Evolutionary conservation across 1,140 invertebrate genomes (phyloP).

Genomic region (Heliconius hewitsoni): DNA sequence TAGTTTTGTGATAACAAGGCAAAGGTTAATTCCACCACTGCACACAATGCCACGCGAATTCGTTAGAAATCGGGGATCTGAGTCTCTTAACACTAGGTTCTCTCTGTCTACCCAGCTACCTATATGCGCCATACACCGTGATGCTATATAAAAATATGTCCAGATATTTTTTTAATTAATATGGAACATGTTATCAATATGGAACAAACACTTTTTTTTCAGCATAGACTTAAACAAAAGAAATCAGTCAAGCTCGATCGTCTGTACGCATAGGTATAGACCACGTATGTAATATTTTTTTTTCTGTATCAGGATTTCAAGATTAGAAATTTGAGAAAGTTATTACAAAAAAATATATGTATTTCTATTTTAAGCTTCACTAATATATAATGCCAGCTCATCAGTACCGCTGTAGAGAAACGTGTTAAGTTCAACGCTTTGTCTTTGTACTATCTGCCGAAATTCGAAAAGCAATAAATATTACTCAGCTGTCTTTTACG

Average conservation of each 20-base stretch:
- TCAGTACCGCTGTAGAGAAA: background rate
- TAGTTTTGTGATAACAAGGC: background rate
- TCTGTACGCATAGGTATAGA: too few species aligned
- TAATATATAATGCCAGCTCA: background rate
- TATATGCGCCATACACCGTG: background rate
- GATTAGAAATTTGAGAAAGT: too few species aligned
- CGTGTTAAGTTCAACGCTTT: background rate
- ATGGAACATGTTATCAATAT: too few species aligned
- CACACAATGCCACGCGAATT: background rate
- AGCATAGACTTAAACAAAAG: too few species aligned
- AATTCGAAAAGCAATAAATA: conserved; percentile 4
- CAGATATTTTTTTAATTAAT: too few species aligned
- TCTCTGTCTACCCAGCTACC: background rate
- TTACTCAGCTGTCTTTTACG: background rate
- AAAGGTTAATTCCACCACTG: background rate
- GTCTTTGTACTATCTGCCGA: background rate
- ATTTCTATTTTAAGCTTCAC: background rate
- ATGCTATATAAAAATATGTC: background rate
- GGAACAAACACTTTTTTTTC: too few species aligned
- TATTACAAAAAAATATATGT: too few species aligned
- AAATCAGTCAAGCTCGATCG: too few species aligned
- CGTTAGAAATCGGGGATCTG: background rate
- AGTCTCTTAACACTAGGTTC: background rate
- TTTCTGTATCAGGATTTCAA: too few species aligned
- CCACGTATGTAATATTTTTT: too few species aligned